These are phyloP conservation scores for Hafferia zeledoni DNA, from an alignment of 2,797 vertebrate species.

Conservation along the genomic window DNA sequence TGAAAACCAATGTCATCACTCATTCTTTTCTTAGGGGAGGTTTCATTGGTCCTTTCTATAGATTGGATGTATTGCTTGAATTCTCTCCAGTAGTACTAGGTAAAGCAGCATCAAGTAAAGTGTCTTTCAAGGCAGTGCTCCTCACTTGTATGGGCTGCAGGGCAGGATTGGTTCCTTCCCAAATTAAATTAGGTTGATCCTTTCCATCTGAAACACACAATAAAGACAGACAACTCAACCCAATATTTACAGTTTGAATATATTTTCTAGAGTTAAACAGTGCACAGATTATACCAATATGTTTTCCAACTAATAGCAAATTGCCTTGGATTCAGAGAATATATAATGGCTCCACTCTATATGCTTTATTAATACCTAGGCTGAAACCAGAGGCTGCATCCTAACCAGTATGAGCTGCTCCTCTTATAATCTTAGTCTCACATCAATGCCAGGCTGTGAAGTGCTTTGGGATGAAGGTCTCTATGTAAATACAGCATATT, in stretches of 20 bases:
- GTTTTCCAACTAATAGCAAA: constrained; percentile 1
- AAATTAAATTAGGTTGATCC: background rate
- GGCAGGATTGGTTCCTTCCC: constrained; percentile 55
- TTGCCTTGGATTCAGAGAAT: constrained; percentile 5
- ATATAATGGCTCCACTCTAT: background rate
- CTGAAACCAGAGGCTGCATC: background rate
- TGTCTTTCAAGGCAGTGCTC: constrained; percentile 26
- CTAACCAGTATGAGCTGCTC: background rate
- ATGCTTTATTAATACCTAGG: background rate
- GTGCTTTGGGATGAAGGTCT: background rate
- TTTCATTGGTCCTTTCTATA: background rate
- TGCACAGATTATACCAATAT: background rate
- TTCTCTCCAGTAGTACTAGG: background rate
- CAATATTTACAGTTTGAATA: background rate
- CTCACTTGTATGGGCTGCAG: constrained; percentile 61
- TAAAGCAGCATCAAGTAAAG: background rate
- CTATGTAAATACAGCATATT: background rate
- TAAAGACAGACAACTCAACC: constrained; percentile 14
- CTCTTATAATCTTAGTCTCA: background rate
- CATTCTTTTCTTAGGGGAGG: background rate
- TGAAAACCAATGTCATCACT: background rate
- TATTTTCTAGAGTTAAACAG: background rate
- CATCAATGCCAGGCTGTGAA: background rate
- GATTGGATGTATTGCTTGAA: background rate
- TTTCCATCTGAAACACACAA: constrained; percentile 67